Percentiles rank a stretch among this genome's conserved stretches.
These are phyloP conservation scores for Phrynocephalus versicolor DNA, from an alignment of 2,113 vertebrate species.

Conservation along the genomic window DNA sequence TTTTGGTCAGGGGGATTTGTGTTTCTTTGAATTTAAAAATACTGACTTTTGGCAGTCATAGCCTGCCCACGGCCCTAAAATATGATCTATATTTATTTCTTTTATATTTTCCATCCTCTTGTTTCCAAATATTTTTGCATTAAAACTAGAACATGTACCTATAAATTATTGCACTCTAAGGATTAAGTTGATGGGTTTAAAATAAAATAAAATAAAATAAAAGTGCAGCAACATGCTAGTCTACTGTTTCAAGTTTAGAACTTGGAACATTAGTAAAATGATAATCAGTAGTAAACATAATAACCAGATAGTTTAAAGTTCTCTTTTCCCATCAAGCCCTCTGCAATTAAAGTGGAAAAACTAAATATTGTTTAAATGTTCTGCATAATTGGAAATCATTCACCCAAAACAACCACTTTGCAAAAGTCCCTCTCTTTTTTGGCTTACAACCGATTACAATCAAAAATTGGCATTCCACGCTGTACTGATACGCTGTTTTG, in stretches of 20 bases:
- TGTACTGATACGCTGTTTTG: constrained; percentile 55
- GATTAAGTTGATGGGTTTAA: constrained; percentile 73
- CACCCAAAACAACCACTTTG: constrained; percentile 76
- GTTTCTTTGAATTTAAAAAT: constrained; percentile 17
- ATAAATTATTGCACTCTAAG: constrained; percentile 72
- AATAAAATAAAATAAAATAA: constrained; percentile 53
- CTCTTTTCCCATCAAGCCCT: constrained; percentile 64
- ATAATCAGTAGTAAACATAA: constrained; percentile 74
- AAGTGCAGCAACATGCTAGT: constrained; percentile 45
- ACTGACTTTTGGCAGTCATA: constrained; percentile 21
- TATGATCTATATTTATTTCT: constrained; percentile 34
- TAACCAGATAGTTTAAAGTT: constrained; percentile 64
- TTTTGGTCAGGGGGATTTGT: constrained; percentile 30
- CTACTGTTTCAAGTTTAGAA: constrained; percentile 63
- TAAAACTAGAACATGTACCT: constrained; percentile 68
- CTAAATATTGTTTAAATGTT: constrained; percentile 75
- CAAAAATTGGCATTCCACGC: constrained; percentile 60
- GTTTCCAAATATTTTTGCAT: constrained; percentile 63
- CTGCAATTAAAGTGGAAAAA: constrained; percentile 65
- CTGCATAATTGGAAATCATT: constrained; percentile 75
- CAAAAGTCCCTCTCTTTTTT: constrained; percentile 68
- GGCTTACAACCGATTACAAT: constrained; percentile 75
- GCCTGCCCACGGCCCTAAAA: constrained; percentile 18
- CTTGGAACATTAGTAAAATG: constrained; percentile 66
- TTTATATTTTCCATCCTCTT: constrained; percentile 46